These are phyloP conservation scores for Upupa epops DNA, from an alignment of 2,113 vertebrate genomes.

Conservation along the genomic window DNA sequence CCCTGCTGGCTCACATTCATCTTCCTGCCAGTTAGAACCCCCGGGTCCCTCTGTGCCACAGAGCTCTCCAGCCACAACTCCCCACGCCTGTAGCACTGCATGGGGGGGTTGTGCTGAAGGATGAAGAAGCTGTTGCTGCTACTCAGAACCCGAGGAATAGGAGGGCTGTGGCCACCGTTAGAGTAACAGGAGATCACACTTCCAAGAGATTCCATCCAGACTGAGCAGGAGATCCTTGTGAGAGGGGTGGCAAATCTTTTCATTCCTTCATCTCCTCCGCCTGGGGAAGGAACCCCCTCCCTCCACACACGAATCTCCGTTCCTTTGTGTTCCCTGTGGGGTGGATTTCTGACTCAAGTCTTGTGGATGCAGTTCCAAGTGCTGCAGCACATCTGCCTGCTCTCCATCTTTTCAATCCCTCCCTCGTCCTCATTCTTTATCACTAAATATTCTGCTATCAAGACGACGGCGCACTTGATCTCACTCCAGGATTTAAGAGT, in stretches of 20 bases:
- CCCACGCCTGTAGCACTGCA: too few species aligned
- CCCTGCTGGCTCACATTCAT: too few species aligned
- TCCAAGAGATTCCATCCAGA: neutral
- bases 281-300: neutral
- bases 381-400: conserved; percentile 36
- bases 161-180: fast-evolving
- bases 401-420: conserved; percentile 13
- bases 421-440: conserved; percentile 18
- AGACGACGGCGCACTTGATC: conserved; percentile 51
- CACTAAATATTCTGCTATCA: conserved; percentile 57
- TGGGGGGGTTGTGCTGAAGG: too few species aligned
- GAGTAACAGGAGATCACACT: fast-evolving
- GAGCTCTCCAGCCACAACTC: too few species aligned
- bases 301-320: neutral
- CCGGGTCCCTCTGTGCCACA: too few species aligned
- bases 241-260: neutral
- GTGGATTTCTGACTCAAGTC: neutral
- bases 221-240: neutral
- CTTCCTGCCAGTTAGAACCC: too few species aligned
- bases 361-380: neutral
- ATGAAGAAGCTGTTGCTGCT: neutral
- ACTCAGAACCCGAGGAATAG: neutral
- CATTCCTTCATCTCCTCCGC: neutral
- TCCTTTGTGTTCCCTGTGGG: neutral
- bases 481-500: conserved; percentile 55